Evolutionary conservation across 2,113 vertebrate genomes (phyloP), one percentile per base, ranked within the genome.

Genomic region (Aleadryas rufinucha): DNA sequence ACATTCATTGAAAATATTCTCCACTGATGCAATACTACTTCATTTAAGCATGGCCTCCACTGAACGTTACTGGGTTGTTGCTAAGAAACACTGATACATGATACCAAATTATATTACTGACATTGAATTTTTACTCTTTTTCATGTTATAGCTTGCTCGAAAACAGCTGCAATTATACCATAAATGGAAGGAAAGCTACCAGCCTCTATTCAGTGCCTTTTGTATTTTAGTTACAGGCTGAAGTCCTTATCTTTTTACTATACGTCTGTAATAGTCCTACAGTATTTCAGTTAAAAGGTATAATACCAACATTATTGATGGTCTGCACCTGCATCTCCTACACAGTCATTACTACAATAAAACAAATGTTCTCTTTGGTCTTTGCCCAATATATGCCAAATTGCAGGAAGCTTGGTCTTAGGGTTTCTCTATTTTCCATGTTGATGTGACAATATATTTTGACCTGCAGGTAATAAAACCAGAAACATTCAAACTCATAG

Each of bases 11-110:
- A 85, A 94, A 90, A 83, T 83, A 76, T 87, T 91, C 30, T 94
- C n/a, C 42, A 30, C 33, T 83, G 42, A 80, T 90, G 81, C 30
- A 89, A 89, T 96, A 87, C 72, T 75, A 69, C 81, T 76, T 66
- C 45, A 61, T 89, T 75, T 72, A 33, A 85, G 16, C 57, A 54
- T 31, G 50, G 63, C 30, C 42, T 87, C 66, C 81, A 72, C 27
- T 65, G 65, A 84, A 85, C 0, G 4, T 78, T 91, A 79, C 61
- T 30, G 57, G 8, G 13, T 39, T 91, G 93, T 97, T 94, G 89
- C 93, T 95, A 96, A 93, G 95, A 72, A 87, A 95, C 91, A 63
- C 33, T 82, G 82, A 90, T 93, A 95, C 57, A 74, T 39, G 63
- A 96, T 78, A 91, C 23, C 44, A 42, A 88, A 72, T 91, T 95